Evolutionary conservation across 64 coral and sea anemone genomes (phyloP).

Genomic region (Dendrophyllia cribrosa): DNA sequence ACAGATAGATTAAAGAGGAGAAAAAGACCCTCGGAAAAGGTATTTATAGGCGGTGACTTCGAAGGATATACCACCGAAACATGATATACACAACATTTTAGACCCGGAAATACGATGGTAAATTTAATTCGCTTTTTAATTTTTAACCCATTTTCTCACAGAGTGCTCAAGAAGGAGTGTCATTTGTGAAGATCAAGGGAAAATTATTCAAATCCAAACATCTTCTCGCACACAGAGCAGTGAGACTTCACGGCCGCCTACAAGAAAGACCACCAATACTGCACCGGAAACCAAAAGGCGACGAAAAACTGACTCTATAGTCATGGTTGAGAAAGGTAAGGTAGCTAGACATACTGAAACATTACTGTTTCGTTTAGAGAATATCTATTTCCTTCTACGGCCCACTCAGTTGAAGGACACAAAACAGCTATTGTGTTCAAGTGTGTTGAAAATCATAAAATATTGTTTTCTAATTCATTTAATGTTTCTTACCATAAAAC

Average conservation of each 20-base stretch:
- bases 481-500: too few species aligned
- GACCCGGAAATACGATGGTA: background rate
- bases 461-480: background rate
- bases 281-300: background rate
- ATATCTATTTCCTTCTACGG: too few species aligned
- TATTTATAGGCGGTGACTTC: background rate
- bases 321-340: conserved; percentile 41
- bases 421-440: too few species aligned
- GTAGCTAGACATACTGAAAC: too few species aligned
- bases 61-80: background rate
- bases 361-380: background rate
- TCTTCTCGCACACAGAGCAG: too few species aligned
- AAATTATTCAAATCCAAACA: background rate
- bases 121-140: background rate
- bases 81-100: background rate
- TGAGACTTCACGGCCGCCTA: too few species aligned
- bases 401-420: too few species aligned
- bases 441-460: too few species aligned
- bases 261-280: too few species aligned
- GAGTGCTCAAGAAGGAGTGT: background rate
- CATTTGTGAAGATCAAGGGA: background rate
- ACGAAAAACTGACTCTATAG: background rate
- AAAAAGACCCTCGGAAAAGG: background rate
- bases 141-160: background rate
- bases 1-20: too few species aligned